Evolutionary conservation across 2,888 invertebrate genomes (phyloP).

Genomic region (Ochropacha duplaris): DNA sequence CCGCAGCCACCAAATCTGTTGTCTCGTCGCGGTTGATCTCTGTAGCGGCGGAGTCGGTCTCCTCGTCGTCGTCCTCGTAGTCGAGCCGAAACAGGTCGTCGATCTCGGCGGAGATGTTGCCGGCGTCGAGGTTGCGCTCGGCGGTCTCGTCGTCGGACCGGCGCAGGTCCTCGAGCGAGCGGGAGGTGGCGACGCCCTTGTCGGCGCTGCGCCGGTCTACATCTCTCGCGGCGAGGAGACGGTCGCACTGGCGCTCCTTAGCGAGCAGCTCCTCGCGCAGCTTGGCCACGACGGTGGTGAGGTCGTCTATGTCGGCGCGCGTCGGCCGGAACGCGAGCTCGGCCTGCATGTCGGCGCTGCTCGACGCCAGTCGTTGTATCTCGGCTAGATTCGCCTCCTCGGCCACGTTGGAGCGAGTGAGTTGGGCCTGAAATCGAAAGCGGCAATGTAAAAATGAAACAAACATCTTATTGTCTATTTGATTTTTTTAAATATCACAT

Average conservation of each 20-base stretch:
- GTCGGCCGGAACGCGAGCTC: constrained; percentile 84
- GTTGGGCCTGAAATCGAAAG: constrained; percentile 54
- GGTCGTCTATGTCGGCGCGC: constrained; percentile 81
- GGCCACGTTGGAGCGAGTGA: constrained; percentile 70
- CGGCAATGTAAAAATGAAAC: no score
- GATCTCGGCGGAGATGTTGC: constrained; percentile 70
- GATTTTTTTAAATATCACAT: no score
- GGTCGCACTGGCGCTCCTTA: constrained; percentile 41
- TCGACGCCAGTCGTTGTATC: constrained; percentile 79
- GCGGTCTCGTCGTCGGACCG: constrained; percentile 19
- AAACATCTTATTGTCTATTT: no score
- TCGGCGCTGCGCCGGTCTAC: constrained; percentile 30
- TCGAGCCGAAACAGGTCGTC: constrained; percentile 77
- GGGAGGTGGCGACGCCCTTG: constrained; percentile 37
- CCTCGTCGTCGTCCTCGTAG: constrained; percentile 52
- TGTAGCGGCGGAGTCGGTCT: constrained; percentile 60
- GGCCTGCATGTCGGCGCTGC: constrained; percentile 78
- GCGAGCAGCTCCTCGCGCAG: constrained; percentile 57
- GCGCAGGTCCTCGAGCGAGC: constrained; percentile 43
- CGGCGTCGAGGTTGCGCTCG: constrained; percentile 49
- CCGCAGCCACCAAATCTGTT: constrained; percentile 27
- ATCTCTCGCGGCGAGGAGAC: constrained; percentile 35
- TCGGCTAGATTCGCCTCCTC: constrained; percentile 83
- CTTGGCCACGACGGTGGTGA: constrained; percentile 66
- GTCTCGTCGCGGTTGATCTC: constrained; percentile 44